Evolutionary conservation across 2,888 invertebrate species (phyloP), one percentile per base, ranked within the genome.

Genomic region (Nasonia oneida): DNA sequence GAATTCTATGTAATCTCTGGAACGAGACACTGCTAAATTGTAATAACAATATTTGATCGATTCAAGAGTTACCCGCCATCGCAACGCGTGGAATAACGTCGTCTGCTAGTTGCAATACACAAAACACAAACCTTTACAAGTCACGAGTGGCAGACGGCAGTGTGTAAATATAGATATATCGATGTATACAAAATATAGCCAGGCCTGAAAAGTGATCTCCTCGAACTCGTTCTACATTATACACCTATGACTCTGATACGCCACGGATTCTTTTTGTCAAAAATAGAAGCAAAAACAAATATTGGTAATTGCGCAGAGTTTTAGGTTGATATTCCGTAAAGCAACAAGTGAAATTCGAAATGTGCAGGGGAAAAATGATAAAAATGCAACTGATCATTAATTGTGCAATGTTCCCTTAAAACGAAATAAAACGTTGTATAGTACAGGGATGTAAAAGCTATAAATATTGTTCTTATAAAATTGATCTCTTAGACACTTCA

Each of bases 1-100:
- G 10, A 73, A 37, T 42, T n/a, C 67, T 29, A 33, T 33, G 33
- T 67, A 33, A 67, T 67, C 12, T 67, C 29, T 33, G 2, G 42
- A 73, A 18, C 50, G 42, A 33, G 64, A 23, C 71, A 74, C 47
- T 47, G 18, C 50, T 73, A 67, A 71, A 74, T 77, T 33, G 76
- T 83, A 84, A 85, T 81, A 86, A 83, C 81, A 87, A 87, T 87
- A 87, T 87, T 87, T 87, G 81, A 83, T 87, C 87, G 87, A 87
- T 87, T 83, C 47, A 78, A 87, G 87, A 67, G 73, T 83, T 83
- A 75, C 76, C 84, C 83, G 85, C 85, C 85, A 85, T 87, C 87
- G 87, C 87, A 87, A 87, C 87, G 87, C 61, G 42, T 53, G 14
- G 15, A 77, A 77, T 81, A 71, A 39, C 67, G 50, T 77, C 77